Base-by-base conservation (phyloP, 2,888 invertebrate genomes). In the Colletes collaris region DNA sequence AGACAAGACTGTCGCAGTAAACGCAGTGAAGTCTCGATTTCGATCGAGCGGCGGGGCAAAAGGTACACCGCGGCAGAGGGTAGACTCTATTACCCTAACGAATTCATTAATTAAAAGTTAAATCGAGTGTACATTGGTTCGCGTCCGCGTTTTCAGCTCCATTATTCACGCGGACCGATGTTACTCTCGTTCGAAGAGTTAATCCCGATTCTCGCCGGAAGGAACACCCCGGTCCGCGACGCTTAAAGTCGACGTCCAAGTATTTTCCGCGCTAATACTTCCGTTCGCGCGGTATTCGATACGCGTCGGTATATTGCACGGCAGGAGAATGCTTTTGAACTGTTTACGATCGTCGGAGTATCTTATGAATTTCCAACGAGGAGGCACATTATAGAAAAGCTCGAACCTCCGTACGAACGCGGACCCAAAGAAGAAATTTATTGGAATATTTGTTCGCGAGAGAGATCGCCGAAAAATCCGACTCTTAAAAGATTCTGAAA, bases 101-200 rank as follows among this genome's bases (percentile, higher is more conserved):
- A 79, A 79, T 79, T 73, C 72, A 79, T 79, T 79, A 79, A 79
- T 79, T 79, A 68, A 79, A 79, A 79, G 80, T 79, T 79, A 79
- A 79, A 79, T 79, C 73, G 73, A 72, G 81, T 64, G 80, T 79
- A 64, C 53, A 64, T 44, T 58, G 46, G 72, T 63, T 50, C 27
- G 46, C 16, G 65, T 56, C 27, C 46, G 56, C 19, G 50, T 72
- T 53, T 50, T 64, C 68, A 16, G 27, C 52, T 64, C 68, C 63
- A 63, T 79, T 79, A 79, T 67, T 79, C 79, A 72, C 27, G 50
- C 49, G 5, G 35, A 6, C 53, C 64, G 58, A 79, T 79, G 67
- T 68, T 79, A 79, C 80, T 59, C 79, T 79, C 79, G 27, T 44
- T 49, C 19, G 37, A 35, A n/a, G n/a, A 37, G 72, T 72, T 79